phyloP scores from a whole-genome alignment of 2,797 vertebrate species.

The Rhynchonycteris naso region DNA sequence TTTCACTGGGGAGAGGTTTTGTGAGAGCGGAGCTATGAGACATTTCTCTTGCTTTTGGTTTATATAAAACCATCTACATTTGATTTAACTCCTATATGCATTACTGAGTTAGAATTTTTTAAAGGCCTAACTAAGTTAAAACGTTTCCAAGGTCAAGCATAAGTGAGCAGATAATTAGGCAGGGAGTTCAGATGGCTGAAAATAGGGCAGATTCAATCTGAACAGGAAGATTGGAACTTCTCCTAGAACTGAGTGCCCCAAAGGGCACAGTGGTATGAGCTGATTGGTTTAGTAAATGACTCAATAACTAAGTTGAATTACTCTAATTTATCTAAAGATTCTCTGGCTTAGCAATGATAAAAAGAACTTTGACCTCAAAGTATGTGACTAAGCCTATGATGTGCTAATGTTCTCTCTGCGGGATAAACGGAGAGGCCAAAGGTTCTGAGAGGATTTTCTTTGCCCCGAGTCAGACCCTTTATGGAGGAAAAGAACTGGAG shows the following conservation, averaged over 20 bases:
- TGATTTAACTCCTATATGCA: background rate
- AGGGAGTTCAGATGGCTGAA: background rate
- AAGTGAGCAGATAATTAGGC: constrained; percentile 49
- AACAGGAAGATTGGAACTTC: constrained; percentile 15
- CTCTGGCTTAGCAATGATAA: constrained; percentile 43
- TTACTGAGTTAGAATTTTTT: constrained; percentile 3
- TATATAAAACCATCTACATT: background rate
- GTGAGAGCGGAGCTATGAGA: background rate
- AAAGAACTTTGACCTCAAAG: constrained; percentile 58
- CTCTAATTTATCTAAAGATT: constrained; percentile 46
- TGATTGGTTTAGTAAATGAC: background rate
- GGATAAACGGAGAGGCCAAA: constrained; percentile 10
- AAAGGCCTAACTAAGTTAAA: constrained; percentile 1
- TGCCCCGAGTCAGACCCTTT: background rate
- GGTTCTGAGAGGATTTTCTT: background rate
- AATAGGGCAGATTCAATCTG: constrained; percentile 22
- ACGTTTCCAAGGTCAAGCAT: constrained; percentile 24
- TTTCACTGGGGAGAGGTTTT: background rate
- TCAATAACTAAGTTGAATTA: constrained; percentile 1
- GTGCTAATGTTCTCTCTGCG: background rate
- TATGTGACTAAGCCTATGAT: constrained; percentile 23
- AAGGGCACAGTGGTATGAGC: background rate
- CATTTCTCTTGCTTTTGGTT: background rate
- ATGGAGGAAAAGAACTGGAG: background rate
- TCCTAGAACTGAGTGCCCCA: background rate